phyloP scores from a whole-genome alignment of 2,888 invertebrate genomes.

The Podotricha telesiphe region DNA sequence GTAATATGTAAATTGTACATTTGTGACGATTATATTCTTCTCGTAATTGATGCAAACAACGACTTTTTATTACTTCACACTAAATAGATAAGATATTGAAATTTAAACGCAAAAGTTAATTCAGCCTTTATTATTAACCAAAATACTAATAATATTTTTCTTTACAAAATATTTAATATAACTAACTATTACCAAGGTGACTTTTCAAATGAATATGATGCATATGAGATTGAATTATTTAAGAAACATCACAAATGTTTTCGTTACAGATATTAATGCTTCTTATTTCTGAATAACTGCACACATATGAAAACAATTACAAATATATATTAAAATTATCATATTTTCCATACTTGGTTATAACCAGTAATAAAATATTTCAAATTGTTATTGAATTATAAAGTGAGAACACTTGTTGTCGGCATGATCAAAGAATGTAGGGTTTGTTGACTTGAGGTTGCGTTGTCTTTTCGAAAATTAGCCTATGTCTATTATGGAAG shows the following conservation, averaged over 20 bases:
- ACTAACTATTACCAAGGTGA: neutral
- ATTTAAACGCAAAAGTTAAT: neutral
- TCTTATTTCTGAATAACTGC: too few species aligned
- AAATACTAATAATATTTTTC: neutral
- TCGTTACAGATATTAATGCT: too few species aligned
- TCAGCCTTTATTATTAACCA: neutral
- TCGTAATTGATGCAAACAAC: neutral
- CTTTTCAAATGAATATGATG: too few species aligned
- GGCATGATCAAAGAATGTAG: conserved; percentile 71
- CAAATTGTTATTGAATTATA: neutral
- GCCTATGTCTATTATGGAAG: conserved; percentile 62
- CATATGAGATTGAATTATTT: neutral
- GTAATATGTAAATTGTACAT: neutral
- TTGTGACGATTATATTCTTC: conserved; percentile 7
- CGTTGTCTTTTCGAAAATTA: conserved; percentile 77
- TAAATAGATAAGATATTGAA: conserved; percentile 1
- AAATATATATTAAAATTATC: too few species aligned
- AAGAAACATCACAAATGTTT: neutral
- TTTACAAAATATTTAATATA: neutral
- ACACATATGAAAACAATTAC: too few species aligned
- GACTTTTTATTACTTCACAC: neutral
- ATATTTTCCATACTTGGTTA: too few species aligned
- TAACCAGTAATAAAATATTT: neutral
- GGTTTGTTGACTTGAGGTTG: conserved; percentile 63
- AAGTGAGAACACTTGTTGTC: conserved; percentile 65